Conservation (phyloP, 2,797 vertebrate species). For the Chrysolophus pictus region DNA sequence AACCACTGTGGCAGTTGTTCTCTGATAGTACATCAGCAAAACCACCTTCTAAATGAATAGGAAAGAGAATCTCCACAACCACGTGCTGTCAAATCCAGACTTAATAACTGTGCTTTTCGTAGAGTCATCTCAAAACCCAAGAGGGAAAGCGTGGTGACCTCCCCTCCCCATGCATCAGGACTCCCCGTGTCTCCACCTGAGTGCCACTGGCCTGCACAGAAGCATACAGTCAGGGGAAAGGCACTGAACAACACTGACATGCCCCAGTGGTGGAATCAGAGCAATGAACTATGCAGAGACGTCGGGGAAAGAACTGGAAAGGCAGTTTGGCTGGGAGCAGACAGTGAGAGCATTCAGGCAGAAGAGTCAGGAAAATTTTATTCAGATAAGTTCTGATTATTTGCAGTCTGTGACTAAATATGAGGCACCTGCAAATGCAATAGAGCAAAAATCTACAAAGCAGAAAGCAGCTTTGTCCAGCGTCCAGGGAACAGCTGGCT, state of each 20-base stretch:
- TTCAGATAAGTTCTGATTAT: slow-evolving; percentile 63
- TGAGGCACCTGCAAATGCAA: slow-evolving; percentile 68
- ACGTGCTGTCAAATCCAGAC: neutral
- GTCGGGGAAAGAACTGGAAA: slow-evolving; percentile 50
- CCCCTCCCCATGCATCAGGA: neutral
- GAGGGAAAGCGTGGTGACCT: neutral
- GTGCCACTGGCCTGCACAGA: neutral
- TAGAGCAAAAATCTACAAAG: slow-evolving; percentile 62
- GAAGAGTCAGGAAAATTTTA: slow-evolving; percentile 59
- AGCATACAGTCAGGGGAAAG: neutral
- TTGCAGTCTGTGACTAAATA: slow-evolving; percentile 10
- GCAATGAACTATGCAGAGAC: slow-evolving; percentile 54
- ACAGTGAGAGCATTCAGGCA: slow-evolving; percentile 32
- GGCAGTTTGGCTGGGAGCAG: slow-evolving; percentile 51
- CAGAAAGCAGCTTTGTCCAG: slow-evolving; percentile 37
- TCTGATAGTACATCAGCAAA: neutral
- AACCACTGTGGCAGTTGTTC: neutral
- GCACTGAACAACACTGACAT: neutral
- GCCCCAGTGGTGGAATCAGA: slow-evolving; percentile 33
- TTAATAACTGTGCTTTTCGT: neutral
- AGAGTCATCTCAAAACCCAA: neutral
- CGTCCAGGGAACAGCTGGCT: neutral
- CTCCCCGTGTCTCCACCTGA: neutral
- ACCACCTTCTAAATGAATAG: neutral
- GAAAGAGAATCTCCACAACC: neutral